Evolutionary conservation across 2,888 invertebrate species (phyloP), one percentile per base, ranked within the genome.

Genomic region (Odontothrips loti): DNA sequence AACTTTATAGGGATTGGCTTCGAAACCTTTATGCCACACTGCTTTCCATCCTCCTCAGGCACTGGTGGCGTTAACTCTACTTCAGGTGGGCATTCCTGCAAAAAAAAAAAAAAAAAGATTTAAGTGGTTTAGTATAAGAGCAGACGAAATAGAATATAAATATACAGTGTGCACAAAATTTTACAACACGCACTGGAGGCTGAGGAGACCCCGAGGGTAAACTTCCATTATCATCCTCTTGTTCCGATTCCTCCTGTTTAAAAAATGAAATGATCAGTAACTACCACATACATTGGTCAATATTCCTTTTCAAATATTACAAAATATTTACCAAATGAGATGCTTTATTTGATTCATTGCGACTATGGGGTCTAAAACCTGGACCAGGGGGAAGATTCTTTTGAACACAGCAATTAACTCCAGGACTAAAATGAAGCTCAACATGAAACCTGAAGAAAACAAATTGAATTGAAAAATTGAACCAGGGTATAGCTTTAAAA

Each of bases 401-500:
- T 87, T 97, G 96, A 29, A 97, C 96, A 88, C 96, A 98, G 88
- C 96, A 97, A 88, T 96, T 97, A 9, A 96, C 97, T 82, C 99
- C 99, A 0, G 99, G 99, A 88, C 98, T 99, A 88, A 99, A 99
- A 89, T 99, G 99, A 17, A 99, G 89, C 88, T 99, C 99, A 80
- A 99, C 96, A 87, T 99, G 99, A 87, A 99, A 99, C 84, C 98
- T 87, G 27, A 80, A 43, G 68, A 29, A 29, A 80, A 79, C 23
- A 29, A 51, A 51, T 27, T 43, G 34, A 6, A 43, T 4, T 43
- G 34, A 43, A 43, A 43, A 43, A 43, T 4, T 43, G 3, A 43
- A 4, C 6, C 34, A 43, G n/a, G n/a, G n/a, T n/a, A n/a, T n/a
- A n/a, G n/a, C n/a, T n/a, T 43, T 43, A 43, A 43, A 43, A 43